Evolutionary conservation across 2,113 vertebrate species (phyloP).

Genomic region (Callorhinus ursinus): DNA sequence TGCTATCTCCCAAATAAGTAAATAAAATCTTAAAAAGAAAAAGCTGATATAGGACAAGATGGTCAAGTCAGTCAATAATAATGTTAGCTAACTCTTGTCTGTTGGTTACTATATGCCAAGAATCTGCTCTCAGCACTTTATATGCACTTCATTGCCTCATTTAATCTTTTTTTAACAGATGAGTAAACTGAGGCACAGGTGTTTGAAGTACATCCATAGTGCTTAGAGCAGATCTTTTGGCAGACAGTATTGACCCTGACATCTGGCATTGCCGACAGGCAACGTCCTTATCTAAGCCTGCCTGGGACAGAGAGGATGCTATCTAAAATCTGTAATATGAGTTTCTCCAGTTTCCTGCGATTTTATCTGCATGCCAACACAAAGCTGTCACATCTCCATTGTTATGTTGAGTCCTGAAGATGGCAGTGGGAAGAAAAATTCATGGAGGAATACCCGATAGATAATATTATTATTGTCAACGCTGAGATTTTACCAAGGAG

Average conservation of each 20-base stretch:
- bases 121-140: not conserved
- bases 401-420: not conserved
- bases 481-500: not conserved
- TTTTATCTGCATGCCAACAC: accelerated
- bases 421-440: not conserved
- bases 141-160: not conserved
- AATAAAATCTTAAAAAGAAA: not conserved
- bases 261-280: not conserved
- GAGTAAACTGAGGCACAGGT: not conserved
- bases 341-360: not conserved
- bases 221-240: not conserved
- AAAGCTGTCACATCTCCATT: not conserved
- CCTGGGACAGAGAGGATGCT: not conserved
- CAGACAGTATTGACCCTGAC: no score
- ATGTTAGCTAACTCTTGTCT: not conserved
- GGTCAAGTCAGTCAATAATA: not conserved
- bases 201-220: not conserved
- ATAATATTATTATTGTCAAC: not conserved
- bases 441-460: not conserved
- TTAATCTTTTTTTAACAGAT: not conserved
- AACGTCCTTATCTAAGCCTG: not conserved
- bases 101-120: not conserved
- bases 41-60: not conserved
- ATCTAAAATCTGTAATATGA: not conserved
- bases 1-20: not conserved